phyloP scores from a whole-genome alignment of 2,888 invertebrate genomes.

The Tetropium fuscum region DNA sequence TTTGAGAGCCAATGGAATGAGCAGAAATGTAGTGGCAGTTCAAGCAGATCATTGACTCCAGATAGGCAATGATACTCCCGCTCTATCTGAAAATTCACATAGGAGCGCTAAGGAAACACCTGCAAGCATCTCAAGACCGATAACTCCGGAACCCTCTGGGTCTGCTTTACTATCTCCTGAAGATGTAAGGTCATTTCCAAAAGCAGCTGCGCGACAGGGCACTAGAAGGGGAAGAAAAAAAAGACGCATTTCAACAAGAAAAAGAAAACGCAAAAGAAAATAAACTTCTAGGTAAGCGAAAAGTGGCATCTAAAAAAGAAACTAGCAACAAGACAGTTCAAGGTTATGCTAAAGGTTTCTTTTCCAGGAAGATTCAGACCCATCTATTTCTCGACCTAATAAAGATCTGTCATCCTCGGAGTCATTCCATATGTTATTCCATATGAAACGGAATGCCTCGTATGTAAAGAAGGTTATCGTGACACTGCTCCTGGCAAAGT shows the following conservation, averaged over 20 bases:
- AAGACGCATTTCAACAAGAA: not conserved
- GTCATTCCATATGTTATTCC: no score
- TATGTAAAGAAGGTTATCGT: not conserved
- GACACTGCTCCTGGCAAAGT: not conserved
- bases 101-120: not conserved
- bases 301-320: not conserved
- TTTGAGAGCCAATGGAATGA: not conserved
- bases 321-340: not conserved
- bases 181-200: not conserved
- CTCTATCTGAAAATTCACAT: not conserved
- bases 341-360: not conserved
- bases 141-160: not conserved
- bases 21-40: not conserved
- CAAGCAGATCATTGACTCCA: not conserved
- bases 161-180: not conserved
- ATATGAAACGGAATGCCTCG: not conserved
- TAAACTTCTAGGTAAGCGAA: not conserved
- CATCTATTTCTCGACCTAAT: not conserved
- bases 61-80: not conserved
- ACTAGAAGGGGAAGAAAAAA: not conserved
- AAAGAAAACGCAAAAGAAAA: not conserved
- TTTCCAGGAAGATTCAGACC: not conserved
- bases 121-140: not conserved
- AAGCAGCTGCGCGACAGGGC: not conserved
- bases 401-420: not conserved